Evolutionary conservation across 2,888 invertebrate species (phyloP).

Genomic region (Allacma fusca): DNA sequence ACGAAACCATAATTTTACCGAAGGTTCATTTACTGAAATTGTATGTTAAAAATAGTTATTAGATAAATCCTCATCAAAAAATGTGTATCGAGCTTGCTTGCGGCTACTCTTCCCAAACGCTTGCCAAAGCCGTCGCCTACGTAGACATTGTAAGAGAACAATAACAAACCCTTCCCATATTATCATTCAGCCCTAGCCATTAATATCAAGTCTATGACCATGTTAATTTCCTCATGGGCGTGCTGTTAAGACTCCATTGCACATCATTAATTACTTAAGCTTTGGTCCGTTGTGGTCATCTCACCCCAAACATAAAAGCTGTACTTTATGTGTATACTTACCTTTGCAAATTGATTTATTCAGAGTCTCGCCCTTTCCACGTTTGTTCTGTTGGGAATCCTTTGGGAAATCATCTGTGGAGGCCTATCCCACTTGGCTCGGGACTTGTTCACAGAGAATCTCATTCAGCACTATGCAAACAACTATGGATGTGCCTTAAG

Average conservation of each 20-base stretch:
- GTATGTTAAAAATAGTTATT: too few relatives aligned
- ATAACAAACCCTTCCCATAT: neutral
- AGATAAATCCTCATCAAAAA: neutral
- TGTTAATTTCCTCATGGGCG: constrained; percentile 16
- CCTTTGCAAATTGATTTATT: too few relatives aligned
- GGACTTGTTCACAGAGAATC: neutral
- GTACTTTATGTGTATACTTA: too few relatives aligned
- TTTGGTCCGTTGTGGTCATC: too few relatives aligned
- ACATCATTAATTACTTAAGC: neutral
- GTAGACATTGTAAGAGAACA: constrained; percentile 53
- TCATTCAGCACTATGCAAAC: neutral
- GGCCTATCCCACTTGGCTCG: neutral
- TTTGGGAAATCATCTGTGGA: constrained; percentile 26
- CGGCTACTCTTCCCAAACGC: constrained; percentile 55
- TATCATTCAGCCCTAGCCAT: neutral
- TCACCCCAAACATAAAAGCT: too few relatives aligned
- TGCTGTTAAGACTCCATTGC: neutral
- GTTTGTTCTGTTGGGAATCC: neutral
- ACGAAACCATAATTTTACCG: too few relatives aligned
- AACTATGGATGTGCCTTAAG: neutral
- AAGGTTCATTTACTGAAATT: too few relatives aligned
- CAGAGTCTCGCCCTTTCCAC: constrained; percentile 14
- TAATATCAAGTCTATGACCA: too few relatives aligned
- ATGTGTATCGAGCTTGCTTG: constrained; percentile 57
- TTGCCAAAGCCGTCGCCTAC: constrained; percentile 54